phyloP scores from a whole-genome alignment of 2,797 vertebrate species.

The Taeniopygia guttata region DNA sequence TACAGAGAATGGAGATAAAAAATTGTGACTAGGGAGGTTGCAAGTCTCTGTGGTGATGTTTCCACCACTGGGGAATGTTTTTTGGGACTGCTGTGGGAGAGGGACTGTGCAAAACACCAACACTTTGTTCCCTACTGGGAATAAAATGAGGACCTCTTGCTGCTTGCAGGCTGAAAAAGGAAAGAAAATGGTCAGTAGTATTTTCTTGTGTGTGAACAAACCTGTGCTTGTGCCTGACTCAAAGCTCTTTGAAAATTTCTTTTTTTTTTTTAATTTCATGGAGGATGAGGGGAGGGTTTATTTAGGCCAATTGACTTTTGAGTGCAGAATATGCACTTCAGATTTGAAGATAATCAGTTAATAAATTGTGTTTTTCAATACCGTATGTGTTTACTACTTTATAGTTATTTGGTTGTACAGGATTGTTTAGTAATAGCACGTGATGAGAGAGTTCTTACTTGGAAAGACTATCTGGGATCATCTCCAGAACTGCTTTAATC shows the following conservation, averaged over 20 bases:
- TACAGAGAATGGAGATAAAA: not conserved
- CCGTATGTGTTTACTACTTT: not conserved
- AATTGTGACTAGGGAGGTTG: not conserved
- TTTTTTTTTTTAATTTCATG: not conserved
- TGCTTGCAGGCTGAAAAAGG: not conserved
- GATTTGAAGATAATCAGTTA: not conserved
- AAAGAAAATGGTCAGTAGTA: not conserved
- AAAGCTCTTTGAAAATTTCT: not conserved
- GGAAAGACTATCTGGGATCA: slow-evolving; percentile 24
- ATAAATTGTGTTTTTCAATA: not conserved
- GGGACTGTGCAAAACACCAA: not conserved
- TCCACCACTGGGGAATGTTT: not conserved
- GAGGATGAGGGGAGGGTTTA: not conserved
- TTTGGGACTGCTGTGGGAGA: not conserved
- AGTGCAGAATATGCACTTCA: not conserved
- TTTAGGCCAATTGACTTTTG: not conserved
- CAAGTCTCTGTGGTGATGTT: not conserved
- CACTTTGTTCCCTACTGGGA: not conserved
- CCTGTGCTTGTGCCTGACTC: not conserved
- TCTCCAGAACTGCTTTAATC: slow-evolving; percentile 51
- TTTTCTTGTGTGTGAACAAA: not conserved
- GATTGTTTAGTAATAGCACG: not conserved
- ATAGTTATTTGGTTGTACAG: not conserved
- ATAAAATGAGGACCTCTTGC: not conserved
- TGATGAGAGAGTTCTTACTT: slow-evolving; percentile 32